Evolutionary conservation across 2,888 invertebrate species (phyloP), one percentile per base, ranked within the genome.

Genomic region (Cantharis rufa): DNA sequence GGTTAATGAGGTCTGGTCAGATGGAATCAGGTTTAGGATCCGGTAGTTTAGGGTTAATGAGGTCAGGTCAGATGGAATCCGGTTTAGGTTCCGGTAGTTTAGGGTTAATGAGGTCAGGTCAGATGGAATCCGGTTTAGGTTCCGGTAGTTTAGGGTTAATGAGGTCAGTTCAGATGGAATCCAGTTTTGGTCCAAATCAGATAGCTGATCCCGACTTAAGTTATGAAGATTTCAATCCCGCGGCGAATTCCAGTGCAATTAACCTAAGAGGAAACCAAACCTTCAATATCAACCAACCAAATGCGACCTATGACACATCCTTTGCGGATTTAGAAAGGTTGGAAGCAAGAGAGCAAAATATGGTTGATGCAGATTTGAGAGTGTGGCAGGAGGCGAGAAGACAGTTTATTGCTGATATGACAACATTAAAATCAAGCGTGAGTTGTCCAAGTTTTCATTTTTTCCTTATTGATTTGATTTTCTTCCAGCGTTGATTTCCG

Each of bases 321-420:
- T 1, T 1, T n/a, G 9, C 10, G 9, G 15, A 71, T 11, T 70
- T 79, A 62, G 18, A 62, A 10, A 21, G 62, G 32, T 69, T 78
- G 24, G 80, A 79, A 76, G 21, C n/a, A 10, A 62, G 13, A 13
- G 32, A 32, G 13, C 32, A 13, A 1, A 71, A 13, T 13, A 74
- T 71, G 16, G 69, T 78, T 10, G 72, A 79, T 18, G 10, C 66
- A 10, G 71, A 79, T 71, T 64, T 80, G 62, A 69, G 62, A 32
- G 69, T 64, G 13, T 79, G 77, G 78, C 80, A 80, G 71, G 62
- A 77, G 10, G 78, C 78, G 15, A 71, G 80, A 62, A 73, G 79
- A 27, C 69, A 70, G 61, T 70, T 79, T 13, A 69, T 79, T 21
- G 32, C 76, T 24, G 63, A 78, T 11, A 5, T 5, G 21, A 21